Percentiles rank a stretch among this genome's conserved stretches.
Conservation (phyloP, 2,113 vertebrate genomes). For the Verasper variegatus region DNA sequence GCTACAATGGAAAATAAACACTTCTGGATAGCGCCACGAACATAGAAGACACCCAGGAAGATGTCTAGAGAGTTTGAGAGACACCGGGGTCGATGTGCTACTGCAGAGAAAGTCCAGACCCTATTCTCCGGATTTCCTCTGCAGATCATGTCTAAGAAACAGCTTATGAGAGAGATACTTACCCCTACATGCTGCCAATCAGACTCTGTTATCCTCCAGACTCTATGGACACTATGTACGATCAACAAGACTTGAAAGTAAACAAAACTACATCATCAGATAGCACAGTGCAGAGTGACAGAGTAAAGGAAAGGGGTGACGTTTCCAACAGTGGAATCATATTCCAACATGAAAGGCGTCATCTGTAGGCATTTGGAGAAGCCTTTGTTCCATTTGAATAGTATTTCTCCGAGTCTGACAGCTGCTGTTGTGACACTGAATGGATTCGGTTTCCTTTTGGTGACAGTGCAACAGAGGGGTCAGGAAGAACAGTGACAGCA, state of each 20-base stretch:
- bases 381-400: constrained; percentile 52
- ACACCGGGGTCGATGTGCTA: too few species aligned
- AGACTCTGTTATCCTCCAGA: too few species aligned
- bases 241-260: neutral
- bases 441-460: constrained; percentile 45
- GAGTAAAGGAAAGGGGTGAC: neutral
- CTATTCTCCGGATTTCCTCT: too few species aligned
- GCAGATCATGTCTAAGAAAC: too few species aligned
- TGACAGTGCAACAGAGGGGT: constrained; percentile 55
- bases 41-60: too few species aligned
- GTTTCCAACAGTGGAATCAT: neutral
- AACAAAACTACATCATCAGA: neutral
- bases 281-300: neutral
- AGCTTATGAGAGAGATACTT: too few species aligned
- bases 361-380: constrained; percentile 40
- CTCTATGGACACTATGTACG: neutral
- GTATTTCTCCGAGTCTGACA: constrained; percentile 47
- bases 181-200: too few species aligned
- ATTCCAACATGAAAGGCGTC: constrained; percentile 40
- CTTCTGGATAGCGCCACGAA: too few species aligned
- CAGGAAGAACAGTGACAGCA: constrained; percentile 56
- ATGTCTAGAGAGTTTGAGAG: too few species aligned
- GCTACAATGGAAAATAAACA: too few species aligned
- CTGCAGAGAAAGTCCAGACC: too few species aligned
- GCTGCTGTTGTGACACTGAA: constrained; percentile 50